Evolutionary conservation across 1,140 invertebrate genomes (phyloP).

Genomic region (Coelopa frigida): DNA sequence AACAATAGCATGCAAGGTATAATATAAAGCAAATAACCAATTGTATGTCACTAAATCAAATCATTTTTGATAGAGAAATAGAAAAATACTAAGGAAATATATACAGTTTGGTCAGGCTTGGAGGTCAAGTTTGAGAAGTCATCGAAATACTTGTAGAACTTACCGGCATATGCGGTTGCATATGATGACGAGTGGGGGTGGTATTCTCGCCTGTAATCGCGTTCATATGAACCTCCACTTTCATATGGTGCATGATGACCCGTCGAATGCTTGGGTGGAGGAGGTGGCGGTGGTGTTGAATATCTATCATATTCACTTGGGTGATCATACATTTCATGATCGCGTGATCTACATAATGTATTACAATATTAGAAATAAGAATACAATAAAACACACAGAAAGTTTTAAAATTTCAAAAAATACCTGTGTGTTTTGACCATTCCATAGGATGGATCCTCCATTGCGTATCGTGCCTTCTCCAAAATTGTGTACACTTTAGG

Average conservation of each 20-base stretch:
- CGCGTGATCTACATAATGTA: conserved; percentile 30
- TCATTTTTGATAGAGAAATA: too few relatives aligned
- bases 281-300: conserved; percentile 31
- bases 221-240: conserved; percentile 37
- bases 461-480: conserved; percentile 68
- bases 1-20: too few relatives aligned
- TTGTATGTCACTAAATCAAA: too few relatives aligned
- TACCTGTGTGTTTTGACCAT: conserved; percentile 40
- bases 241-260: conserved; percentile 30
- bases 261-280: conserved; percentile 38
- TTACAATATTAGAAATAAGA: neutral
- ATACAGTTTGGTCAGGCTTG: too few relatives aligned
- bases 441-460: conserved; percentile 64
- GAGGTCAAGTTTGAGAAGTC: too few relatives aligned
- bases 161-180: conserved; percentile 39
- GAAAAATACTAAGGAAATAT: too few relatives aligned
- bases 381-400: neutral
- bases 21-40: too few relatives aligned
- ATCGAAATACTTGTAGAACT: conserved; percentile 16
- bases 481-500: conserved; percentile 74
- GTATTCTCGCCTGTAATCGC: conserved; percentile 41
- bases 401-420: too few relatives aligned
- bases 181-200: conserved; percentile 41
- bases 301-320: conserved; percentile 40
- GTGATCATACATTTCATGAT: conserved; percentile 39